Evolutionary conservation across 2,113 vertebrate genomes (phyloP).

Genomic region (Bubalus kerabau): DNA sequence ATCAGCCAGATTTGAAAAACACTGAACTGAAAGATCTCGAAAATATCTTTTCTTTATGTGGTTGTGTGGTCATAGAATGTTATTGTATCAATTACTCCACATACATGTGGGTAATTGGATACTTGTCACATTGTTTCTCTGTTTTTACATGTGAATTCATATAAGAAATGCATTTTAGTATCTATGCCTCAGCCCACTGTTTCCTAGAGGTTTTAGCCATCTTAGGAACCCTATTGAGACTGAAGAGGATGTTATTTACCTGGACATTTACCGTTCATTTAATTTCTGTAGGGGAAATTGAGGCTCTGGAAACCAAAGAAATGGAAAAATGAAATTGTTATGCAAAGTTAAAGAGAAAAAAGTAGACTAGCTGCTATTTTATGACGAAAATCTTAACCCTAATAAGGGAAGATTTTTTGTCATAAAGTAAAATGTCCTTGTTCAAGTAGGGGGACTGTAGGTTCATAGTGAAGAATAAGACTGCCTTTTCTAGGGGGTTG

Average conservation of each 20-base stretch:
- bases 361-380: neutral
- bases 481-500: neutral
- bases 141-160: neutral
- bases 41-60: neutral
- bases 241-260: neutral
- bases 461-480: neutral
- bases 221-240: neutral
- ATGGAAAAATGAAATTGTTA: neutral
- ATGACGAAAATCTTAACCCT: neutral
- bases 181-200: neutral
- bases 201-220: neutral
- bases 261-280: neutral
- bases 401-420: neutral
- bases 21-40: neutral
- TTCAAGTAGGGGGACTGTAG: neutral
- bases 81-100: neutral
- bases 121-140: neutral
- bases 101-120: neutral
- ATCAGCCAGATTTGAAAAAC: neutral
- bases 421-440: neutral
- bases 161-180: neutral
- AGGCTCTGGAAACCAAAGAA: conserved; percentile 29
- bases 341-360: neutral
- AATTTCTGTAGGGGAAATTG: conserved; percentile 3
- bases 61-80: neutral